Evolutionary conservation across 2,888 invertebrate genomes (phyloP).

Genomic region (Rotaria magnacalcarata): DNA sequence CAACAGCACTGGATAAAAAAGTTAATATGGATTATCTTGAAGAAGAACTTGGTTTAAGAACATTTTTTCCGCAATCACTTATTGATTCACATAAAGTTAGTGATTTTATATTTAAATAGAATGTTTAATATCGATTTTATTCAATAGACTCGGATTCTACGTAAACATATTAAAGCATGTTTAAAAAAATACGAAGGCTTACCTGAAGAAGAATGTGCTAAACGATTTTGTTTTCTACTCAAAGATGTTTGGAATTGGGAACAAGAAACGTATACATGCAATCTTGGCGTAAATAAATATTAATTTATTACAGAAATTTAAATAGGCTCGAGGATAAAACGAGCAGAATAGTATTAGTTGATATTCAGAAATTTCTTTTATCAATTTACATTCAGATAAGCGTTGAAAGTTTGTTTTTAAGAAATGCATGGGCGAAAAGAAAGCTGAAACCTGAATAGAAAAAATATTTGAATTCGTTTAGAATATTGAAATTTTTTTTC

Average conservation of each 20-base stretch:
- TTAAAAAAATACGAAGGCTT: slow-evolving; percentile 78
- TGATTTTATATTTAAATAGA: background rate
- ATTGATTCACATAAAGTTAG: slow-evolving; percentile 73
- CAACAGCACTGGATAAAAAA: slow-evolving; percentile 85
- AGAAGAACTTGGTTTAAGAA: slow-evolving; percentile 85
- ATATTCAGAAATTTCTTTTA: no score
- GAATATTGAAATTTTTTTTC: no score
- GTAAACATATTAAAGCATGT: slow-evolving; percentile 84
- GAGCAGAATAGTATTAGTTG: no score
- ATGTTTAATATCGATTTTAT: slow-evolving; percentile 34
- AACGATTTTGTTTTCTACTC: slow-evolving; percentile 80
- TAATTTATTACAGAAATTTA: no score
- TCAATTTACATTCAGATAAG: no score
- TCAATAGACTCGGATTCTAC: slow-evolving; percentile 66
- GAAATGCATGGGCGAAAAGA: no score
- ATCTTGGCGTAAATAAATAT: slow-evolving; percentile 70
- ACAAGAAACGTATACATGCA: slow-evolving; percentile 85
- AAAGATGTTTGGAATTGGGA: slow-evolving; percentile 80
- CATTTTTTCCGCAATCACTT: slow-evolving; percentile 83
- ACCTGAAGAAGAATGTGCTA: slow-evolving; percentile 77
- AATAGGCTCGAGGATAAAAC: no score
- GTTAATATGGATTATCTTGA: slow-evolving; percentile 90
- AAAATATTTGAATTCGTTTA: no score
- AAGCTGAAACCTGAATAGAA: no score
- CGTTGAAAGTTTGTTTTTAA: no score